Evolutionary conservation across 2,113 vertebrate genomes (phyloP), one percentile per base, ranked within the genome.

Genomic region (Symphodus melops): DNA sequence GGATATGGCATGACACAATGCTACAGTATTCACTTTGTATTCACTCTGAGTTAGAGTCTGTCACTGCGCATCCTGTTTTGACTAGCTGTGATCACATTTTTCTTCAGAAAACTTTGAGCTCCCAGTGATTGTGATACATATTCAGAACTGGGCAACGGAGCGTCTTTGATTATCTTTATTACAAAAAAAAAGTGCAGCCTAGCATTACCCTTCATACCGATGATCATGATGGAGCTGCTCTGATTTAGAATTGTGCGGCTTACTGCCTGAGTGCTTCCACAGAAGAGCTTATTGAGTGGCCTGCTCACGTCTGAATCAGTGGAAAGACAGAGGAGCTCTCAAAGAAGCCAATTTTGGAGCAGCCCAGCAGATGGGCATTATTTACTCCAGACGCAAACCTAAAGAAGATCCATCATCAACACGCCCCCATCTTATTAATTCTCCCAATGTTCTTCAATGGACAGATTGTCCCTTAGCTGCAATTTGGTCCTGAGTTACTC

Each of bases 391-490:
- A 44, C 65, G 51, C 58, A 51, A 61, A 58, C 68, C 39, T 68
- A 28, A 65, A 59, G 70, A 28, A 66, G 16, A 79, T 63, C 58
- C 20, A 75, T 82, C 75, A 81, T 83, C 48, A 65, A 72, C 78
- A 75, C 68, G 12, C 56, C 54, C 14, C 25, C 17, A 0, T 56
- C 28, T 20, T 48, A 53, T 79, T 65, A 57, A 16, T 65, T 49
- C 17, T n/a, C 9, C 41, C 56, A 33, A 36, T 77, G 59, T 73
- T 68, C 33, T 42, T 28, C 4, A 28, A 1, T 67, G 41, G 42
- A 63, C 67, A 8, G 55, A 37, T 21, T 51, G 78, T 63, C 62
- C 67, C 68, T 4, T 3, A n/a, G 68, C 5, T 28, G 48, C 37
- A 60, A 19, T 20, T 51, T 20, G n/a, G 44, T 58, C 41, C 57